A percentile compares a stretch with the other conserved stretches of the same genome.
Evolutionary conservation across 2,113 vertebrate species (phyloP).

Genomic region (Euleptes europaea): DNA sequence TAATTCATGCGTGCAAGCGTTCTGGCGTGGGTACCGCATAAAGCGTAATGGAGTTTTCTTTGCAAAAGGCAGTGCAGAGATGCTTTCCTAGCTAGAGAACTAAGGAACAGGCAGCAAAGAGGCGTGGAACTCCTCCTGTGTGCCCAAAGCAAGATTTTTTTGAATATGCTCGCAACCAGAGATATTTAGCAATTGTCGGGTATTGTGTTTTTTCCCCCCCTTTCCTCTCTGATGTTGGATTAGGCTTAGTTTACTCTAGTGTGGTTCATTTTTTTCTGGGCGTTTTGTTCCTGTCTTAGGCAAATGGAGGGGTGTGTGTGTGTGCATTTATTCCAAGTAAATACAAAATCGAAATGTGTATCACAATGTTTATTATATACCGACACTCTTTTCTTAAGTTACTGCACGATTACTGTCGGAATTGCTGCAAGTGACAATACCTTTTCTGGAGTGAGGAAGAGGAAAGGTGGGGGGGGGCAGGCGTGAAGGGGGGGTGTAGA

Average conservation of each 20-base stretch:
- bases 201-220: slow-evolving; percentile 10
- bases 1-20: slow-evolving; percentile 74
- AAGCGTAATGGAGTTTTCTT: slow-evolving; percentile 73
- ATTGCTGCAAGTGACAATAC: slow-evolving; percentile 79
- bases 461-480: background rate
- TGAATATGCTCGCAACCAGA: slow-evolving; percentile 46
- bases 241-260: slow-evolving; percentile 48
- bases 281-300: slow-evolving; percentile 22
- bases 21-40: slow-evolving; percentile 71
- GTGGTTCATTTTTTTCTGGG: slow-evolving; percentile 22
- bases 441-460: slow-evolving; percentile 53
- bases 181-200: slow-evolving; percentile 36
- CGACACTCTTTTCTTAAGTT: slow-evolving; percentile 73
- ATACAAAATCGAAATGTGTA: slow-evolving; percentile 38
- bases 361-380: slow-evolving; percentile 69
- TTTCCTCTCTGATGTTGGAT: background rate
- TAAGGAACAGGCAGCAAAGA: slow-evolving; percentile 54
- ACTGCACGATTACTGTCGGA: slow-evolving; percentile 80
- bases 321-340: slow-evolving; percentile 35
- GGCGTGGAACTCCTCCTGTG: slow-evolving; percentile 53
- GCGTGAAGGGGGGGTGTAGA: slow-evolving; percentile 35
- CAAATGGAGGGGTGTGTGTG: slow-evolving; percentile 51
- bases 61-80: slow-evolving; percentile 62
- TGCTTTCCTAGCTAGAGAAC: slow-evolving; percentile 65
- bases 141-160: slow-evolving; percentile 39